A percentile compares a stretch with the other conserved stretches of the same genome.
Conservation (phyloP, 1,140 invertebrate species). For the Drosophila orosa region DNA sequence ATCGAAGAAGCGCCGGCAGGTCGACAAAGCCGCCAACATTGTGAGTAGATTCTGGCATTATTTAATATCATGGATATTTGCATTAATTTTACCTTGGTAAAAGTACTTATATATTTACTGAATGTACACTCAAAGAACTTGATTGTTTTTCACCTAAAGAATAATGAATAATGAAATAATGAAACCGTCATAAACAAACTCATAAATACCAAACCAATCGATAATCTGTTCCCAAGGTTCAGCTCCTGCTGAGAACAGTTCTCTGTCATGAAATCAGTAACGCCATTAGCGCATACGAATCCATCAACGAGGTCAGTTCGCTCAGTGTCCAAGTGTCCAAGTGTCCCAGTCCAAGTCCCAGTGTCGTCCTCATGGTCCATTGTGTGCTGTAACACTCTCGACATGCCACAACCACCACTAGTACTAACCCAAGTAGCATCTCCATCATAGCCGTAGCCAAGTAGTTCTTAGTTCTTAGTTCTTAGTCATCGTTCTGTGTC, state of each 20-base stretch:
- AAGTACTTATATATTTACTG: slow-evolving; percentile 2
- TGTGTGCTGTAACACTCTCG: slow-evolving; percentile 21
- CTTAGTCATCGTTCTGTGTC: slow-evolving; percentile 50
- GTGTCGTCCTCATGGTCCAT: slow-evolving; percentile 23
- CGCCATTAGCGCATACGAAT: slow-evolving; percentile 77
- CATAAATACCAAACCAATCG: slow-evolving; percentile 32
- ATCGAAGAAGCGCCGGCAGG: slow-evolving; percentile 81
- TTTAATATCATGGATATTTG: slow-evolving; percentile 53
- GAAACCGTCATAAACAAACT: slow-evolving; percentile 41
- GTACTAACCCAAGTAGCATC: slow-evolving; percentile 44
- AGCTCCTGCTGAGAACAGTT: slow-evolving; percentile 81
- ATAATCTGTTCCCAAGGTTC: slow-evolving; percentile 64
- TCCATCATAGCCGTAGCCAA: slow-evolving; percentile 24
- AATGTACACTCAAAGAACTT: slow-evolving; percentile 28
- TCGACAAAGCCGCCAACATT: slow-evolving; percentile 82
- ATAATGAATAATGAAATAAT: slow-evolving; percentile 10
- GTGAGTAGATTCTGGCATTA: slow-evolving; percentile 77
- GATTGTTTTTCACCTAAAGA: slow-evolving; percentile 23
- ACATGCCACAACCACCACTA: slow-evolving; percentile 5
- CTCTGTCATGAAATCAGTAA: slow-evolving; percentile 80
- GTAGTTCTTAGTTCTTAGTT: slow-evolving; percentile 9
- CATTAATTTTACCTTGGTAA: slow-evolving; percentile 13
- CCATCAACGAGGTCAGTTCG: slow-evolving; percentile 77
- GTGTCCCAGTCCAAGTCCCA: slow-evolving; percentile 16
- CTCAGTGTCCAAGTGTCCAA: slow-evolving; percentile 57